These are phyloP conservation scores for Damaliscus lunatus DNA, from an alignment of 2,113 vertebrate species.

Conservation along the genomic window DNA sequence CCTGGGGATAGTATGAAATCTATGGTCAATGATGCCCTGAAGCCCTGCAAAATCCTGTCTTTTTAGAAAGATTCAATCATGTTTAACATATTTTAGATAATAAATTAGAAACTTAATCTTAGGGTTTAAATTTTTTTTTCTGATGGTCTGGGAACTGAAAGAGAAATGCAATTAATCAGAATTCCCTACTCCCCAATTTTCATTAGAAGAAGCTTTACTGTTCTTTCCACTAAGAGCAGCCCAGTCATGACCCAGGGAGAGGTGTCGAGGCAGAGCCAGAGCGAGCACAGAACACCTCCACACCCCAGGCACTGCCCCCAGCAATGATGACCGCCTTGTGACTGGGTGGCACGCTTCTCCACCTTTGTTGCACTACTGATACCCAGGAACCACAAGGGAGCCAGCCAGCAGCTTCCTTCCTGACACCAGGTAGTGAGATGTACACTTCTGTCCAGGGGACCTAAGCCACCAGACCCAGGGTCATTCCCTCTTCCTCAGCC, in stretches of 20 bases:
- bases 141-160: not conserved
- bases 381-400: not conserved
- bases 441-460: not conserved
- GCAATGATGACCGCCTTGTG: not conserved
- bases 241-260: not conserved
- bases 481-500: not conserved
- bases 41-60: not conserved
- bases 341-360: not conserved
- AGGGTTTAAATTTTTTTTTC: not conserved
- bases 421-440: not conserved
- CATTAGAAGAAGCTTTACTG: not conserved
- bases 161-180: not conserved
- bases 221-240: not conserved
- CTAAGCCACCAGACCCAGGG: not conserved
- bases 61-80: slow-evolving; percentile 31
- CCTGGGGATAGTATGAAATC: not conserved
- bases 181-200: not conserved
- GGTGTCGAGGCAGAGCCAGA: not conserved
- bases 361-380: not conserved
- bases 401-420: not conserved
- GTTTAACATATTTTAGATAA: not conserved
- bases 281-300: not conserved
- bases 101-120: not conserved
- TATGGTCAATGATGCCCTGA: not conserved
- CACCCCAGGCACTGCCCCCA: not conserved